Base-by-base conservation (phyloP, 2,888 invertebrate species). In the Itoplectis maculator region DNA sequence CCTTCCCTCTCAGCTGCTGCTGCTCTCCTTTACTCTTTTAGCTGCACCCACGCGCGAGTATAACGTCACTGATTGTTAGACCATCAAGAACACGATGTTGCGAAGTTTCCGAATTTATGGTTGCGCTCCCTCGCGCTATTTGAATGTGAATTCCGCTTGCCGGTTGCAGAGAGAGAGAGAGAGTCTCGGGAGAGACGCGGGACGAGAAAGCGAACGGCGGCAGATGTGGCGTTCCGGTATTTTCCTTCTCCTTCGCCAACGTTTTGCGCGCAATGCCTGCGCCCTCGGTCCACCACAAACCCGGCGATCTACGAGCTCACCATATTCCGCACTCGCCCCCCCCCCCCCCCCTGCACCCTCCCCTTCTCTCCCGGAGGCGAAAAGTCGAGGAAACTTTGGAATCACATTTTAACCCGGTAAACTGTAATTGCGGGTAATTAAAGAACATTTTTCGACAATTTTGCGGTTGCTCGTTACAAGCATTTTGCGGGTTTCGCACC, bases 1-100 rank as follows among this genome's bases (percentile, higher is more conserved):
- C 40, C 59, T n/a, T n/a, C n/a, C n/a, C n/a, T n/a, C n/a, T n/a
- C n/a, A n/a, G n/a, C n/a, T n/a, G n/a, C n/a, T n/a, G n/a, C n/a
- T n/a, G n/a, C n/a, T n/a, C n/a, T 7, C 11, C 65, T 18, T 69
- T 8, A 45, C n/a, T n/a, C n/a, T 37, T 49, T 59, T 13, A 56
- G 9, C 65, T n/a, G n/a, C 29, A 4, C 13, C 59, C 47, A 8
- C 47, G 9, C 45, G 42, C 9, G 56, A n/a, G n/a, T n/a, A n/a
- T 54, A 56, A 56, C 75, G 56, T 75, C 74, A 40, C 79, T 79
- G 74, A 79, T 79, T 74, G 69, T 79, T 79, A 63, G 74, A 79
- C 61, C 65, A 66, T 79, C 74, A 79, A 69, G 68, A 79, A 74
- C 74, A 74, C 79, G 69, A 74, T 54, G 79, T 79, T 42, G 78